phyloP scores from a whole-genome alignment of 2,113 vertebrate genomes.

The Otis tarda region DNA sequence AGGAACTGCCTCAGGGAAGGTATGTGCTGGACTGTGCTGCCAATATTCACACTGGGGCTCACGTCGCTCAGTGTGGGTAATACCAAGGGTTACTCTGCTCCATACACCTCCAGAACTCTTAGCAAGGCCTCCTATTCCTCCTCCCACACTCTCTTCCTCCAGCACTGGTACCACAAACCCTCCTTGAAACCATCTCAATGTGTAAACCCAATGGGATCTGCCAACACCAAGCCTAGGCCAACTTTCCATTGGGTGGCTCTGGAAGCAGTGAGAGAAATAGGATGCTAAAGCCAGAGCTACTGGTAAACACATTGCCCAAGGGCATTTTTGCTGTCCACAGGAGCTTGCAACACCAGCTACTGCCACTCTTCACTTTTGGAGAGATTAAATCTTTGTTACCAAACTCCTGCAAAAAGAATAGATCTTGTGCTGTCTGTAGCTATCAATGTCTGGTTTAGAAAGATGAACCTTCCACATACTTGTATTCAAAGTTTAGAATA shows the following conservation, averaged over 20 bases:
- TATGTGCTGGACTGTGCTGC: background rate
- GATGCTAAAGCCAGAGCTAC: background rate
- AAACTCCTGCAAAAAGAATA: background rate
- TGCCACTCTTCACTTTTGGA: too few species aligned
- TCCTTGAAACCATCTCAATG: background rate
- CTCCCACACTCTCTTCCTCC: background rate
- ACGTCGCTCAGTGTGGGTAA: accelerated
- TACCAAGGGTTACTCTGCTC: background rate
- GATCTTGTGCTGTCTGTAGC: background rate
- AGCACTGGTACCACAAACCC: background rate
- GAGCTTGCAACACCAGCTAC: background rate
- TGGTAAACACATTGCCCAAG: background rate
- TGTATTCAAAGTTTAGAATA: background rate
- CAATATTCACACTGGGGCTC: accelerated
- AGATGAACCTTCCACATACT: background rate
- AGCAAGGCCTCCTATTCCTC: background rate
- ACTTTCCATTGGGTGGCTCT: background rate
- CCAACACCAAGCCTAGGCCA: too few species aligned
- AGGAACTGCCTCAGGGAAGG: background rate
- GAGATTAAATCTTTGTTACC: background rate
- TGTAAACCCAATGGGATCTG: background rate
- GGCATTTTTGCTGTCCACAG: background rate
- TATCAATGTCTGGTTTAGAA: background rate
- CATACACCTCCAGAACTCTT: too few species aligned
- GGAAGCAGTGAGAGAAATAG: background rate